These are phyloP conservation scores for Bimastos eiseni DNA, from an alignment of 2,888 invertebrate genomes.

Conservation along the genomic window DNA sequence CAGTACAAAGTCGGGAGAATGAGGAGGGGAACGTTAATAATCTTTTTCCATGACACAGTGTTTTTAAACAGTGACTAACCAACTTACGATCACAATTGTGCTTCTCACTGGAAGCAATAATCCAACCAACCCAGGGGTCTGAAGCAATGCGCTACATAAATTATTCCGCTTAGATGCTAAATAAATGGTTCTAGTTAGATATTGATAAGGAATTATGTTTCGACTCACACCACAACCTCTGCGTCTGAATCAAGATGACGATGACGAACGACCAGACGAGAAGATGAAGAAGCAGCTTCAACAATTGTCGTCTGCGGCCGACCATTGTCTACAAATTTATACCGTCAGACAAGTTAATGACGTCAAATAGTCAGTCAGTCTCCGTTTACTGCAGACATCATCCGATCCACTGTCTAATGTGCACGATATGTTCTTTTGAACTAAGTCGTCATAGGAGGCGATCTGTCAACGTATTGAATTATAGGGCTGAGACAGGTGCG, in stretches of 20 bases:
- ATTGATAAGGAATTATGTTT: background rate
- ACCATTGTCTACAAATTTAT: background rate
- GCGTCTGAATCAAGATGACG: background rate
- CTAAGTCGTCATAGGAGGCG: background rate
- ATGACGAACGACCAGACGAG: background rate
- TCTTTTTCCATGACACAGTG: no score
- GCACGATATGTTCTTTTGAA: background rate
- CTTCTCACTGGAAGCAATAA: no score
- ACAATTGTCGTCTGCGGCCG: background rate
- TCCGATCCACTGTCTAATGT: background rate
- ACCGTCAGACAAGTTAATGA: background rate
- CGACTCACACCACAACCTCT: background rate
- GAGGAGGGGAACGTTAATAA: no score
- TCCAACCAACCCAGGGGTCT: no score
- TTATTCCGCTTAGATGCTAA: no score
- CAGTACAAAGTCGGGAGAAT: no score
- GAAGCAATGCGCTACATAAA: no score
- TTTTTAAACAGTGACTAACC: no score
- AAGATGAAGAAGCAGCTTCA: background rate
- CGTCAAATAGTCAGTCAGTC: background rate
- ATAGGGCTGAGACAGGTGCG: no score
- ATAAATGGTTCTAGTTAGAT: no score
- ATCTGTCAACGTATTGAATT: background rate
- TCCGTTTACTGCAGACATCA: no score
- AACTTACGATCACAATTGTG: no score